Evolutionary conservation across 2,113 vertebrate species (phyloP).

Genomic region (Acrocephalus kingi): DNA sequence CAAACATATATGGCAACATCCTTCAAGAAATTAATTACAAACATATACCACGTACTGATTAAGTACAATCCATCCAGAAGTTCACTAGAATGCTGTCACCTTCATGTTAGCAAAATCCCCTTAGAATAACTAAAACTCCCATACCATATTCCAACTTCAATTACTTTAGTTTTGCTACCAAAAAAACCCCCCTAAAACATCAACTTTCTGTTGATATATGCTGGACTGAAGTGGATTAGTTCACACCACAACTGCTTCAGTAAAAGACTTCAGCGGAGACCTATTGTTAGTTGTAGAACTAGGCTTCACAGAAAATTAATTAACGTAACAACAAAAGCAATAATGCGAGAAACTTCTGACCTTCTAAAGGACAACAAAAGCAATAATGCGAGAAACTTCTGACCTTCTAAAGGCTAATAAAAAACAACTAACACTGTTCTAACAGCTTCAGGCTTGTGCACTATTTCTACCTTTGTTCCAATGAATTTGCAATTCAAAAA

Average conservation of each 20-base stretch:
- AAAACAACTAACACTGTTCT: not conserved
- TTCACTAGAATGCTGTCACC: not conserved
- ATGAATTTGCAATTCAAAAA: not conserved
- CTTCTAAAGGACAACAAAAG: not conserved
- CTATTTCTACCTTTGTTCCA: not conserved
- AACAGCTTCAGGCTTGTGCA: not conserved
- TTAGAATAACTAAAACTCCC: not conserved
- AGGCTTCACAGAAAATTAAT: not conserved
- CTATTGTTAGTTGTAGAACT: not conserved
- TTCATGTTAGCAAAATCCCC: not conserved
- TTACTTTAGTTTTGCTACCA: not conserved
- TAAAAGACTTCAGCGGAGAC: not conserved
- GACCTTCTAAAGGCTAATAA: not conserved
- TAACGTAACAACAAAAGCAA: not conserved
- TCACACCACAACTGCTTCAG: not conserved
- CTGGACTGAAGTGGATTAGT: not conserved
- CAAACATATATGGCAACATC: not conserved
- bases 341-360: not conserved
- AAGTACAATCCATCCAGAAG: not conserved
- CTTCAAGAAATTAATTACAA: not conserved
- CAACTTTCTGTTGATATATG: not conserved
- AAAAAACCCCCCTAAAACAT: not conserved
- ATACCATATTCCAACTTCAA: not conserved
- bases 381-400: not conserved
- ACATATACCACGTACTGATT: not conserved